phyloP scores from a whole-genome alignment of 2,113 vertebrate species.

The Theristicus caerulescens region DNA sequence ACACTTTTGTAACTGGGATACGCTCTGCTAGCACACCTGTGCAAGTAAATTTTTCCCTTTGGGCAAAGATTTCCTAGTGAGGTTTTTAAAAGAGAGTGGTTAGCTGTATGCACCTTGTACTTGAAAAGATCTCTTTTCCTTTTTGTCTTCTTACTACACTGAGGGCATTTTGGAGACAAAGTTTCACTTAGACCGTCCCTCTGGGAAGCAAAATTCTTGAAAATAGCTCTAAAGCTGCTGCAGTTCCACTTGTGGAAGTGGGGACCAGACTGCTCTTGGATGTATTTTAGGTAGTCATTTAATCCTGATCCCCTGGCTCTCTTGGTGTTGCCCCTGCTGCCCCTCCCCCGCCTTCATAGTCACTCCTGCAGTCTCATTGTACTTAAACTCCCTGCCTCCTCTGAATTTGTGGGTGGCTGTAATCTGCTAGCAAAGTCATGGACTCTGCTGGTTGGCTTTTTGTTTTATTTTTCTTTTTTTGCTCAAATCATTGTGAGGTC shows the following conservation, averaged over 20 bases:
- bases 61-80: neutral
- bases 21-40: neutral
- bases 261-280: constrained; percentile 24
- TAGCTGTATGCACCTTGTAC: neutral
- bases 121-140: neutral
- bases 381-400: neutral
- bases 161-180: neutral
- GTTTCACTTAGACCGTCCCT: neutral
- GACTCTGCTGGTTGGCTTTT: constrained; percentile 7
- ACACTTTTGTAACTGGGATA: neutral
- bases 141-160: neutral
- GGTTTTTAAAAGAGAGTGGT: neutral
- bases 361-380: neutral
- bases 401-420: neutral
- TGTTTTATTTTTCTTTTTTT: neutral
- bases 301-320: neutral
- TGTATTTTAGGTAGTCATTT: constrained; percentile 16
- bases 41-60: neutral
- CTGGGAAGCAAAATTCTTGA: neutral
- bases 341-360: neutral
- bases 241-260: constrained; percentile 8
- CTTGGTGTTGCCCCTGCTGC: neutral
- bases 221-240: constrained; percentile 34
- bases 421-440: neutral
- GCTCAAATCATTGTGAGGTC: constrained; percentile 32